Conservation (phyloP, 2,797 vertebrate species). For the Selene dorsalis region DNA sequence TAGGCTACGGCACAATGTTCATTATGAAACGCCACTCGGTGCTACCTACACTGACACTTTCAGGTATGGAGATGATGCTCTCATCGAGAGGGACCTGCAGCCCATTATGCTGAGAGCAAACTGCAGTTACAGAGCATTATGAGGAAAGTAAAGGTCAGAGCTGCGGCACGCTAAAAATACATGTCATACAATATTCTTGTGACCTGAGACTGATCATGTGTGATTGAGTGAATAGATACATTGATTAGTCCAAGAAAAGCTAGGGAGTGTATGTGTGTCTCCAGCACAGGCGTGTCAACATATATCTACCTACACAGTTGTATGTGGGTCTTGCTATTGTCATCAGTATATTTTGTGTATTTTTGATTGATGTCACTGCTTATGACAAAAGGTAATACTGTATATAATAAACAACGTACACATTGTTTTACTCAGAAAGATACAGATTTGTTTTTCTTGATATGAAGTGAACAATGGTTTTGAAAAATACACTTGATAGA, state of each 20-base stretch:
- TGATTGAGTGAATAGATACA: conserved; percentile 3
- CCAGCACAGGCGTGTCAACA: too few relatives aligned
- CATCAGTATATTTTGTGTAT: too few relatives aligned
- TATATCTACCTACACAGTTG: too few relatives aligned
- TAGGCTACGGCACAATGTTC: conserved; percentile 3
- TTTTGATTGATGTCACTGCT: too few relatives aligned
- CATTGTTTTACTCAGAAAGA: background rate
- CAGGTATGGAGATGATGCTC: conserved; percentile 36
- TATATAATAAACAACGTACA: background rate
- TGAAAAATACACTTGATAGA: too few relatives aligned
- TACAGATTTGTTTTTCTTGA: background rate
- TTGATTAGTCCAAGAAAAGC: background rate
- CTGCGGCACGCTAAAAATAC: conserved; percentile 29
- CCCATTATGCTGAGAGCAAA: conserved; percentile 8
- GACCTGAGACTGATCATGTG: conserved; percentile 8
- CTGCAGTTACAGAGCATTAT: conserved; percentile 16
- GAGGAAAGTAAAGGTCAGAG: conserved; percentile 10
- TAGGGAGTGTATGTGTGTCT: background rate
- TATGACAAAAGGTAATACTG: too few relatives aligned
- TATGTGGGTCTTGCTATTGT: too few relatives aligned
- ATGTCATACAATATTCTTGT: conserved; percentile 11
- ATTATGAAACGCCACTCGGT: conserved; percentile 60
- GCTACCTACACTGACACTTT: conserved; percentile 53
- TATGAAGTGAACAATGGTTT: too few relatives aligned
- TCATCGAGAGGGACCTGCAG: conserved; percentile 37